Conservation (phyloP, 2,113 vertebrate genomes). For the Podilymbus podiceps region DNA sequence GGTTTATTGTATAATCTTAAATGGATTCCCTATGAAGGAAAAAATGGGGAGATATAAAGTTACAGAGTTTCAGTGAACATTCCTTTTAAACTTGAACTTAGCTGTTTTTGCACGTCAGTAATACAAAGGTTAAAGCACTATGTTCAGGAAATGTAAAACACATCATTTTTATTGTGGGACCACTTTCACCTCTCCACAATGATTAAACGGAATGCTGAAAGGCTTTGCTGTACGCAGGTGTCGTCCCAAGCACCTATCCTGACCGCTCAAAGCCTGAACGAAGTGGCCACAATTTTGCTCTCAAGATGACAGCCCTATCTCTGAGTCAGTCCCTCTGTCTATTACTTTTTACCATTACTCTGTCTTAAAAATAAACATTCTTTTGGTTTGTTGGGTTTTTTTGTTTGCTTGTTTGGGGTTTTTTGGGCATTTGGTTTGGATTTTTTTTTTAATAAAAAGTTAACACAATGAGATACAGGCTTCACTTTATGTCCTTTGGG, state of each 20-base stretch:
- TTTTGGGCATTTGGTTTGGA: not conserved
- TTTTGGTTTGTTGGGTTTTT: not conserved
- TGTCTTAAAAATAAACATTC: not conserved
- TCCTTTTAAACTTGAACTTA: not conserved
- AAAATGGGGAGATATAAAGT: not conserved
- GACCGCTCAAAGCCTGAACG: not conserved
- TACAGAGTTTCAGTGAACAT: not conserved
- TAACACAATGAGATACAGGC: not conserved
- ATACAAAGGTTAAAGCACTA: not conserved
- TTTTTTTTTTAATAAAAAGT: not conserved
- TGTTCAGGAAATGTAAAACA: not conserved
- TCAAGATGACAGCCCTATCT: not conserved
- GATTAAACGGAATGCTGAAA: not conserved
- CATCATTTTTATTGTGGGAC: not conserved
- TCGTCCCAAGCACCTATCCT: not conserved
- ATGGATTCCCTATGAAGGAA: not conserved
- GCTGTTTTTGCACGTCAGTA: not conserved
- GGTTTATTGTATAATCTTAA: not conserved
- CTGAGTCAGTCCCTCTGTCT: not conserved
- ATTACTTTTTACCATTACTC: not conserved
- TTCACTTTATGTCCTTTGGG: not conserved
- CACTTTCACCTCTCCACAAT: not conserved
- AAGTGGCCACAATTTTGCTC: not conserved
- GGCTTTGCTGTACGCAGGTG: not conserved
- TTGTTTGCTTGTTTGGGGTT: too few relatives aligned